Percentiles rank a stretch among this genome's conserved stretches.
These are phyloP conservation scores for Copidosoma floridanum DNA, from an alignment of 1,140 invertebrate genomes.

Conservation along the genomic window DNA sequence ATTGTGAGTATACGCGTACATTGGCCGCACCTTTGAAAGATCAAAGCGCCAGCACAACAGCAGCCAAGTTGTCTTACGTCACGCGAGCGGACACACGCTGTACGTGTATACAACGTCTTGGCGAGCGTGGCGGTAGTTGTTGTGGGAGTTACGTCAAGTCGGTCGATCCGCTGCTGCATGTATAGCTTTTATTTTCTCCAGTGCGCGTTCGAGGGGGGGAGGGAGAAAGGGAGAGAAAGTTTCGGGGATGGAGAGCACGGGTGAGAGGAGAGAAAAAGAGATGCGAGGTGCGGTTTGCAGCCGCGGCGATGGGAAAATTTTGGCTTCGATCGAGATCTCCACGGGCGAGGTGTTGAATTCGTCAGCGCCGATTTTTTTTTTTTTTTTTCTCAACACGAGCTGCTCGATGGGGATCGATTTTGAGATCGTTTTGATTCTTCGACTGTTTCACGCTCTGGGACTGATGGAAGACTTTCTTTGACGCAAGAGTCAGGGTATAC, in stretches of 20 bases:
- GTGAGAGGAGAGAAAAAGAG: not conserved
- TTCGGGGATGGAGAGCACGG: not conserved
- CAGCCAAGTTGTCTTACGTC: slow-evolving; percentile 4
- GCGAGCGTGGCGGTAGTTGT: not conserved
- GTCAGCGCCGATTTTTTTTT: not conserved
- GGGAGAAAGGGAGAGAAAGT: slow-evolving; percentile 4
- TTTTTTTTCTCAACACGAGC: too few relatives aligned
- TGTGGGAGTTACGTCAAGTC: slow-evolving; percentile 14
- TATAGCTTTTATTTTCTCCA: not conserved
- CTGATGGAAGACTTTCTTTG: too few relatives aligned
- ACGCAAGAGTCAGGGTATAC: too few relatives aligned
- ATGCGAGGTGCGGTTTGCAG: too few relatives aligned
- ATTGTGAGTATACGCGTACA: too few relatives aligned
- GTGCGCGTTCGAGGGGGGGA: not conserved
- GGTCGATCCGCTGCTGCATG: slow-evolving; percentile 15
- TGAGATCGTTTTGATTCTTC: too few relatives aligned
- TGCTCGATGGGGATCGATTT: too few relatives aligned
- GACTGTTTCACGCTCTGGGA: too few relatives aligned
- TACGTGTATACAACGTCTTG: not conserved
- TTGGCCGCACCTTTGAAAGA: too few relatives aligned
- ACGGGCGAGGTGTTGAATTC: not conserved
- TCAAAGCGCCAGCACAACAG: too few relatives aligned
- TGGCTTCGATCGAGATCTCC: too few relatives aligned
- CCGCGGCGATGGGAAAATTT: too few relatives aligned
- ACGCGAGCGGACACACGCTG: not conserved